These are phyloP conservation scores for Gila robusta DNA, from an alignment of 2,797 vertebrate species.

Conservation along the genomic window DNA sequence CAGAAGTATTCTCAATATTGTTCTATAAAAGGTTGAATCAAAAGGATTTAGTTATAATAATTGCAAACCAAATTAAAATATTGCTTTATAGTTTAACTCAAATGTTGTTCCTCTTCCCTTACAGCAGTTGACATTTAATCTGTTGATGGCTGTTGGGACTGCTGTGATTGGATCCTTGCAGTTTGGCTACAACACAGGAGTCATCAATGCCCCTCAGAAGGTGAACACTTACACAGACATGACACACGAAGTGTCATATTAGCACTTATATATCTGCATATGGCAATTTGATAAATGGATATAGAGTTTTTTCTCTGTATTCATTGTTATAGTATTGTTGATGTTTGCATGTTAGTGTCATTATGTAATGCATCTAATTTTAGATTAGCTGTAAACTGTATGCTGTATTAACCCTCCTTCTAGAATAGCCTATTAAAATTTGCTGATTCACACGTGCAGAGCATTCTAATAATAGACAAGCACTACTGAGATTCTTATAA, in stretches of 20 bases:
- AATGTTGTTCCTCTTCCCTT: slow-evolving; percentile 20
- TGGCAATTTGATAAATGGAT: background rate
- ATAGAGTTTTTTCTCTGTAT: background rate
- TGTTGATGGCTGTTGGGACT: slow-evolving; percentile 89
- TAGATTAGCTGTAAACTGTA: slow-evolving; percentile 18
- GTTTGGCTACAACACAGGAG: slow-evolving; percentile 96
- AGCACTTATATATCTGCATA: background rate
- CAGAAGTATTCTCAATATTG: background rate
- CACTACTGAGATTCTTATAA: slow-evolving; percentile 27
- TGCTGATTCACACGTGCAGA: slow-evolving; percentile 37
- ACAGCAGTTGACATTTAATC: slow-evolving; percentile 83
- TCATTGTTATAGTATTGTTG: background rate
- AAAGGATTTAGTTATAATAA: background rate
- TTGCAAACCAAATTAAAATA: background rate
- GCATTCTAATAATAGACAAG: slow-evolving; percentile 52
- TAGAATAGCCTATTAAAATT: slow-evolving; percentile 22
- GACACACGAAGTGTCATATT: background rate
- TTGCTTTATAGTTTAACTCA: background rate
- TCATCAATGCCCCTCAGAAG: slow-evolving; percentile 95
- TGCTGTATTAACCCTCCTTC: slow-evolving; percentile 1
- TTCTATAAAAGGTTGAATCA: background rate
- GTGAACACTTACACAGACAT: slow-evolving; percentile 71
- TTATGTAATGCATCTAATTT: background rate
- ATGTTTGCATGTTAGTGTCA: background rate
- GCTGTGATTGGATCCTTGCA: slow-evolving; percentile 97